phyloP scores from a whole-genome alignment of 2,797 vertebrate species.

The Carduelis carduelis region DNA sequence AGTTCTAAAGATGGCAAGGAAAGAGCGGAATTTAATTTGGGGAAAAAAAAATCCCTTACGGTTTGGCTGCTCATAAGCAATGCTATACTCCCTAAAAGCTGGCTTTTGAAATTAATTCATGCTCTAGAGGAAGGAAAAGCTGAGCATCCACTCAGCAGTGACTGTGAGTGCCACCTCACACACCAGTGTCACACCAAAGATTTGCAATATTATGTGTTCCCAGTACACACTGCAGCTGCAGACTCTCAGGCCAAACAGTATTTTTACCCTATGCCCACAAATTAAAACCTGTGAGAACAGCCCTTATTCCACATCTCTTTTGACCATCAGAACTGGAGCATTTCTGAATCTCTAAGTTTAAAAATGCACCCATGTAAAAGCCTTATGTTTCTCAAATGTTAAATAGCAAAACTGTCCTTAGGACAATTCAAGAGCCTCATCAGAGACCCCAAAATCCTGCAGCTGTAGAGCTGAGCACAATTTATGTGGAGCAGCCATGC shows the following conservation, averaged over 20 bases:
- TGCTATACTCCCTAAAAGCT: background rate
- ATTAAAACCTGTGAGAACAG: background rate
- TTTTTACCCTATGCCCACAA: background rate
- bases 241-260: background rate
- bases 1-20: constrained; percentile 1
- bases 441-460: background rate
- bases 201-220: background rate
- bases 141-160: background rate
- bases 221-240: background rate
- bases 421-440: background rate
- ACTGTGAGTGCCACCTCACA: background rate
- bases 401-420: background rate
- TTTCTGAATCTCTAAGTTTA: background rate
- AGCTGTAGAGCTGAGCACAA: background rate
- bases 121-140: background rate
- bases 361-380: background rate
- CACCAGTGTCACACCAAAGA: background rate
- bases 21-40: constrained; percentile 3
- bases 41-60: background rate
- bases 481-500: background rate
- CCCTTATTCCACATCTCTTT: background rate
- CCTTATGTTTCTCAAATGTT: background rate
- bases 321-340: background rate
- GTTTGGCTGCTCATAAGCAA: constrained; percentile 24
- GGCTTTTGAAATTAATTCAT: background rate